Base-by-base conservation (phyloP, 1,140 invertebrate genomes). In the Aphaenogaster floridana region DNA sequence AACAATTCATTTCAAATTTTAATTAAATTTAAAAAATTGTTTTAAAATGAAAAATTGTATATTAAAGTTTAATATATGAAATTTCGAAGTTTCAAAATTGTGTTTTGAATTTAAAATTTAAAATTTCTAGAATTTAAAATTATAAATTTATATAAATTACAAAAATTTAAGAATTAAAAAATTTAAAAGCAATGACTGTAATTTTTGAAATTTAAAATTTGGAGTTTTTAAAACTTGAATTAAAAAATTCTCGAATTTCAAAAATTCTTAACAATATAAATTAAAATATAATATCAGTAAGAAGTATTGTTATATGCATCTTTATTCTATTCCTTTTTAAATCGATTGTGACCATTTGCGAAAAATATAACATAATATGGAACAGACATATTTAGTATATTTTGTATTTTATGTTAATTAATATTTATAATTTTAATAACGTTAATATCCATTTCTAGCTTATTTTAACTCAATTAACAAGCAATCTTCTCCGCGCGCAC, bases 401-500 rank as follows among this genome's bases (percentile, higher is more conserved):
- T 74, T n/a, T n/a, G 36, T 39, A 15, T 15, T 74, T n/a, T n/a
- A n/a, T 39, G 8, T 15, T 9, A 72, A 59, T 59, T n/a, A 80
- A 52, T 17, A 11, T 36, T 36, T 15, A 13, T 4, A 42, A 39
- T 50, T 69, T 59, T 81, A 36, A 45, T 36, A 36, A 8, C 6
- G 0, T 13, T 15, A 15, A 59, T 54, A 50, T 21, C 2, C 6
- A 8, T 45, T 59, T 45, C 17, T 68, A 13, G 48, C 21, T 68
- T 63, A 63, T 17, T 54, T 36, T 68, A 45, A 68, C n/a, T 5
- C 13, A 21, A 74, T 48, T 74, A 79, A 72, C 7, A 48, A 50
- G n/a, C 17, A 57, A 50, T 88, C 34, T 72, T 88, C 54, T 71
- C 21, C 28, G 66, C 52, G 39, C 45, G 6, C 36, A 21, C 57